phyloP scores from a whole-genome alignment of 64 coral and sea anemone species.

The Catalaphyllia jardinei region DNA sequence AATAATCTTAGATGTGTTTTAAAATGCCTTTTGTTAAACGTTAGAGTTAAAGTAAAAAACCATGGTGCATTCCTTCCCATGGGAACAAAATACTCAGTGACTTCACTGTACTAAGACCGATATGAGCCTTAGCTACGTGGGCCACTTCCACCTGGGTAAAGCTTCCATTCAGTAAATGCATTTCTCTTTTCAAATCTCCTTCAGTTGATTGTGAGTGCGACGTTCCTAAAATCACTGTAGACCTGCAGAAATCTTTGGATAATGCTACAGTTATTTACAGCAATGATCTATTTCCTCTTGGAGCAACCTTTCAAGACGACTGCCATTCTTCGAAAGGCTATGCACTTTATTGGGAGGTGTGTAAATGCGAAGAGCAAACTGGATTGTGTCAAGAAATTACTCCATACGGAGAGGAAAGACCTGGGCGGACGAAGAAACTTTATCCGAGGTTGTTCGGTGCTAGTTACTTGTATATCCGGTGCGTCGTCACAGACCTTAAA shows the following conservation, averaged over 20 bases:
- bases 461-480: constrained; percentile 37
- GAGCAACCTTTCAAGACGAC: not conserved
- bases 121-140: not conserved
- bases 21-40: no score
- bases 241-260: constrained; percentile 46
- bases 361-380: constrained; percentile 5
- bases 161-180: not conserved
- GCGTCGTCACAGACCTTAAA: constrained; percentile 19
- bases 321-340: not conserved
- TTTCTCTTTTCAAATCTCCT: not conserved
- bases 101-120: no score
- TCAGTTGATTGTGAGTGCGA: constrained; percentile 34
- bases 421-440: not conserved
- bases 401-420: not conserved
- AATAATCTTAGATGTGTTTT: no score
- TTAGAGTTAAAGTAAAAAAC: no score
- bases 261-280: constrained; percentile 30
- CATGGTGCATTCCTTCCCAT: no score
- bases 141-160: not conserved
- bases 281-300: not conserved
- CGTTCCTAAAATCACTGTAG: constrained; percentile 46
- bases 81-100: no score
- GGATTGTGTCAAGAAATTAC: not conserved
- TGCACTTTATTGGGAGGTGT: constrained; percentile 29
- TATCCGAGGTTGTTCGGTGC: not conserved